These are phyloP conservation scores for Pituophis catenifer DNA, from an alignment of 2,113 vertebrate species.

Conservation along the genomic window DNA sequence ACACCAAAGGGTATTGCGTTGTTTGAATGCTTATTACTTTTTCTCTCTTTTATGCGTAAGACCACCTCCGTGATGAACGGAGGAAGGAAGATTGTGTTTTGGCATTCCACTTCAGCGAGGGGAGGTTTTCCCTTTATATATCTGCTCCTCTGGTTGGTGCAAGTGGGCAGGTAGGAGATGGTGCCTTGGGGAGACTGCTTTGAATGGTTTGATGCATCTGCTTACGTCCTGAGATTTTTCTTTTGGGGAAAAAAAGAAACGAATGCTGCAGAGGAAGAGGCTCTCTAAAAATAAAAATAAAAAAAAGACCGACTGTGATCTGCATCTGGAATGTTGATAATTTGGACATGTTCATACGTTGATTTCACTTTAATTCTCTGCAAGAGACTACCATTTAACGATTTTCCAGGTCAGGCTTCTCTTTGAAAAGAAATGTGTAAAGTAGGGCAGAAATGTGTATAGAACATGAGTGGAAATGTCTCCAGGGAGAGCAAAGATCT, in stretches of 20 bases:
- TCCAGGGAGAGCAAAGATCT: neutral
- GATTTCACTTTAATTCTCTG: neutral
- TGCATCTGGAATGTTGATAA: neutral
- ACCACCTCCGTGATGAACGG: neutral
- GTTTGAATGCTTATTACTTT: conserved; percentile 7
- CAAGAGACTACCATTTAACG: neutral
- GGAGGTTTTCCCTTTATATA: neutral
- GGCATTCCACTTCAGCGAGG: neutral
- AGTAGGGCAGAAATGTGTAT: neutral
- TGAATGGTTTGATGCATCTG: neutral
- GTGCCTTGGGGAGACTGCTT: neutral
- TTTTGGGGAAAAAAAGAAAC: neutral
- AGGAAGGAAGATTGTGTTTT: neutral
- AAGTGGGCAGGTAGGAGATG: neutral
- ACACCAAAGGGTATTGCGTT: conserved; percentile 34
- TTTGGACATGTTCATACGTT: neutral
- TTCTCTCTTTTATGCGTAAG: neutral
- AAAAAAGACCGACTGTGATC: neutral
- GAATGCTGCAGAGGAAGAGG: neutral
- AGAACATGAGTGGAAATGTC: neutral
- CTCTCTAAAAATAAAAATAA: neutral
- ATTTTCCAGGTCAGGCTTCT: neutral
- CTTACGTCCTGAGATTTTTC: neutral
- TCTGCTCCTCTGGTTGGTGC: neutral
- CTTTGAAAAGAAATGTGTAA: neutral